Conservation (phyloP, 2,797 vertebrate genomes). For the Sciurus carolinensis region DNA sequence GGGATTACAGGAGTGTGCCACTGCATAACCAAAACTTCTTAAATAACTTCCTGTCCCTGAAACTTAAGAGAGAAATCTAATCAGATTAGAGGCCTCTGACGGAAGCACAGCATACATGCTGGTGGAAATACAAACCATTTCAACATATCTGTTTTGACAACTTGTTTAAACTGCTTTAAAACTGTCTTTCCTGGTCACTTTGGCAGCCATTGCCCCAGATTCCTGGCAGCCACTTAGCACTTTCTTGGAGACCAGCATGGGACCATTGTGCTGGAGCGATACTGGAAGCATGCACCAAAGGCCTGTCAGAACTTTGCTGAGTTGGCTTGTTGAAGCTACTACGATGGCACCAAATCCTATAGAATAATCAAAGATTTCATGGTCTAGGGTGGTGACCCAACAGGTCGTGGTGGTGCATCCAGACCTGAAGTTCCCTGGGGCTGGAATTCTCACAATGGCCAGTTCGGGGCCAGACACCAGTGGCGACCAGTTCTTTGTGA, state of each 20-base stretch:
- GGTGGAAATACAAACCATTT: too few relatives aligned
- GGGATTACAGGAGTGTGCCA: too few relatives aligned
- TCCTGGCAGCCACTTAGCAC: too few relatives aligned
- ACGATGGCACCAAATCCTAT: constrained; percentile 96
- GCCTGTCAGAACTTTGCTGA: constrained; percentile 97
- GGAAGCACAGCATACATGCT: too few relatives aligned
- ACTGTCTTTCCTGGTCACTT: neutral
- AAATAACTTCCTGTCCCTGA: too few relatives aligned
- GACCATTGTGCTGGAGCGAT: constrained; percentile 93
- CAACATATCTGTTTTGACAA: too few relatives aligned
- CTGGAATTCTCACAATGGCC: constrained; percentile 97
- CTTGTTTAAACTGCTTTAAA: neutral
- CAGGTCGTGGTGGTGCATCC: constrained; percentile 77
- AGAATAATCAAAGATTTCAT: constrained; percentile 93
- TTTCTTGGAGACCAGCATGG: constrained; percentile 90
- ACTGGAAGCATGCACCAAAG: constrained; percentile 96
- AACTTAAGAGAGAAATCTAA: too few relatives aligned
- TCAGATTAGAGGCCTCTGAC: too few relatives aligned
- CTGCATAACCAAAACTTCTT: too few relatives aligned
- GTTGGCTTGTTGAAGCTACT: constrained; percentile 94
- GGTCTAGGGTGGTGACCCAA: constrained; percentile 93
- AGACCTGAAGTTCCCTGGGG: constrained; percentile 96
- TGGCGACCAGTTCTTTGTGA: constrained; percentile 97
- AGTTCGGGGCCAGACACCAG: constrained; percentile 97
- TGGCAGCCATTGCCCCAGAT: too few relatives aligned